A percentile compares a stretch with the other conserved stretches of the same genome.
Evolutionary conservation across 1,140 invertebrate genomes (phyloP).

Genomic region (Sarcophaga peregrina): DNA sequence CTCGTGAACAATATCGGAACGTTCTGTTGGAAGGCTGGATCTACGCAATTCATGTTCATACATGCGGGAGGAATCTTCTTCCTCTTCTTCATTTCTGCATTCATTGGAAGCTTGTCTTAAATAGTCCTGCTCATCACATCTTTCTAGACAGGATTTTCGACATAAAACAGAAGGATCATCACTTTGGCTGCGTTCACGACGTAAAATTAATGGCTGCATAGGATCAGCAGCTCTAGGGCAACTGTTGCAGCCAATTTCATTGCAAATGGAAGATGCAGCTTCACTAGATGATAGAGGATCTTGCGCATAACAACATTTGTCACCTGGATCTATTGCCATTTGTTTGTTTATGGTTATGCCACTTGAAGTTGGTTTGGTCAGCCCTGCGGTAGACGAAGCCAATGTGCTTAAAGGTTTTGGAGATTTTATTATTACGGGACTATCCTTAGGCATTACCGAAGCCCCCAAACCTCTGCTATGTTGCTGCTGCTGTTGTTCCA

Average conservation of each 20-base stretch:
- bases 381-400: constrained; percentile 1
- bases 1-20: constrained; percentile 30
- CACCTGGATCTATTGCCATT: constrained; percentile 65
- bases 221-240: constrained; percentile 52
- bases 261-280: constrained; percentile 56
- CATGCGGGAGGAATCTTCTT: constrained; percentile 24
- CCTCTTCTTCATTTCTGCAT: constrained; percentile 7
- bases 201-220: constrained; percentile 45
- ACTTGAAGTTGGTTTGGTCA: constrained; percentile 50
- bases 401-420: constrained; percentile 52
- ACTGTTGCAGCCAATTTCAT: constrained; percentile 60
- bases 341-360: constrained; percentile 65
- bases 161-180: constrained; percentile 48
- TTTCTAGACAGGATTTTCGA: constrained; percentile 20
- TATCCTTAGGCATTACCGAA: constrained; percentile 64
- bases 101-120: constrained; percentile 38
- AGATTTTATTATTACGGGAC: constrained; percentile 65
- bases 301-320: constrained; percentile 60
- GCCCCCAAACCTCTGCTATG: constrained; percentile 56
- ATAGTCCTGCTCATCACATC: constrained; percentile 23
- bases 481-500: constrained; percentile 54
- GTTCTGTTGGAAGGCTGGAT: constrained; percentile 47
- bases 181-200: constrained; percentile 53
- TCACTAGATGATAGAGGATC: constrained; percentile 32
- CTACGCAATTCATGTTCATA: constrained; percentile 59